phyloP scores from a whole-genome alignment of 1,140 invertebrate genomes.

The Halesus radiatus region DNA sequence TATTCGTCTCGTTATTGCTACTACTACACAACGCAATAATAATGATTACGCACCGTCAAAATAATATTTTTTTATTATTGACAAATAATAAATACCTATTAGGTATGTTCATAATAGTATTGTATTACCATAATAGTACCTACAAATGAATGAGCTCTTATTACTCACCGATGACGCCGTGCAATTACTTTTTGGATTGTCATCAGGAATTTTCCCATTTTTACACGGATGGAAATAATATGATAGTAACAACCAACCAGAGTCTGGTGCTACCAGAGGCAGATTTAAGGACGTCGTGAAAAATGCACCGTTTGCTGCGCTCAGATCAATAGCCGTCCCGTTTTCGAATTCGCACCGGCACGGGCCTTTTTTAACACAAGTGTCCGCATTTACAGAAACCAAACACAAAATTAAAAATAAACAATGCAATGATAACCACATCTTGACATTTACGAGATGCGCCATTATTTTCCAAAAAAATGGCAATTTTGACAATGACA shows the following conservation, averaged over 20 bases:
- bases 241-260: slow-evolving; percentile 18
- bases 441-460: slow-evolving; percentile 25
- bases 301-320: neutral
- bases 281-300: neutral
- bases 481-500: slow-evolving; percentile 14
- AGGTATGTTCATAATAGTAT: too few relatives aligned
- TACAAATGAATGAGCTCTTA: neutral
- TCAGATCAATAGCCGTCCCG: slow-evolving; percentile 67
- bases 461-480: slow-evolving; percentile 37
- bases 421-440: slow-evolving; percentile 29
- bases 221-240: slow-evolving; percentile 66
- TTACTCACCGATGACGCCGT: slow-evolving; percentile 20
- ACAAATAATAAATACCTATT: too few relatives aligned
- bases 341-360: slow-evolving; percentile 66
- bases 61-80: too few relatives aligned
- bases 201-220: slow-evolving; percentile 48
- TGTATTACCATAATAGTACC: too few relatives aligned
- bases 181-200: slow-evolving; percentile 10
- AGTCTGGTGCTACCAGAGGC: neutral
- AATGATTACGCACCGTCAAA: too few relatives aligned
- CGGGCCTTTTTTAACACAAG: slow-evolving; percentile 63
- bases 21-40: too few relatives aligned
- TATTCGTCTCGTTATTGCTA: too few relatives aligned
- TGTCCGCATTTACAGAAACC: neutral
- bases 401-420: slow-evolving; percentile 28